Evolutionary conservation across 2,888 invertebrate genomes (phyloP).

Genomic region (Epicampocera succincta): DNA sequence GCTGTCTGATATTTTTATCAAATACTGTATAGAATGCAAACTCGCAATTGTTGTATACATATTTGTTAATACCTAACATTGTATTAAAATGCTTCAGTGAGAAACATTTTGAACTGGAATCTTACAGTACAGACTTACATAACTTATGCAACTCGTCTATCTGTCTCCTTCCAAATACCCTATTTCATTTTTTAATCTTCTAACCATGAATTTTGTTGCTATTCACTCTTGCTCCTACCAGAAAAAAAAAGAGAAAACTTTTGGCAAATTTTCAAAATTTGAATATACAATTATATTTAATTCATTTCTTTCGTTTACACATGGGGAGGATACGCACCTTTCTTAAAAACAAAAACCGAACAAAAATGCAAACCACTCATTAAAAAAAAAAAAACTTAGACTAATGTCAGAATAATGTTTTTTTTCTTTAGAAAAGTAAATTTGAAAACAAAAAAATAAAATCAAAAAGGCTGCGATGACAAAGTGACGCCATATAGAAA

Average conservation of each 20-base stretch:
- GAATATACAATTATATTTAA: conserved; percentile 18
- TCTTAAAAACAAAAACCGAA: conserved; percentile 1
- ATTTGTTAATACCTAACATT: too few species aligned
- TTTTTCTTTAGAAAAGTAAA: conserved; percentile 25
- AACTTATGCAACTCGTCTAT: too few species aligned
- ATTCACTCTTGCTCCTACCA: conserved; percentile 36
- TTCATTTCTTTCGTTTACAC: conserved; percentile 15
- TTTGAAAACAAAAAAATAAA: conserved; percentile 3
- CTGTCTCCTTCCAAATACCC: too few species aligned
- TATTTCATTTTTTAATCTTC: not conserved
- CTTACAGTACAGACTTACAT: too few species aligned
- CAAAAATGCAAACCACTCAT: conserved; percentile 7
- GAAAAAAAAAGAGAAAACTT: conserved; percentile 1
- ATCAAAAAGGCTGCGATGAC: conserved; percentile 45
- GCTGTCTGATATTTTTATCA: too few species aligned
- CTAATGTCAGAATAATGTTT: conserved; percentile 53
- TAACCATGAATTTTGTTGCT: conserved; percentile 52
- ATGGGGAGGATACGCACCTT: conserved; percentile 52
- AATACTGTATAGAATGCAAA: too few species aligned
- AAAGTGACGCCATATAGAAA: conserved; percentile 62
- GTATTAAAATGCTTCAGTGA: too few species aligned
- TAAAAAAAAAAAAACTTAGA: conserved; percentile 22
- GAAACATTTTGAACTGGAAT: too few species aligned
- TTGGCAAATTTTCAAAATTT: conserved; percentile 57
- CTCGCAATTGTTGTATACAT: too few species aligned